Base-by-base conservation (phyloP, 2,797 vertebrate species). In the Coregonus sp. region DNA sequence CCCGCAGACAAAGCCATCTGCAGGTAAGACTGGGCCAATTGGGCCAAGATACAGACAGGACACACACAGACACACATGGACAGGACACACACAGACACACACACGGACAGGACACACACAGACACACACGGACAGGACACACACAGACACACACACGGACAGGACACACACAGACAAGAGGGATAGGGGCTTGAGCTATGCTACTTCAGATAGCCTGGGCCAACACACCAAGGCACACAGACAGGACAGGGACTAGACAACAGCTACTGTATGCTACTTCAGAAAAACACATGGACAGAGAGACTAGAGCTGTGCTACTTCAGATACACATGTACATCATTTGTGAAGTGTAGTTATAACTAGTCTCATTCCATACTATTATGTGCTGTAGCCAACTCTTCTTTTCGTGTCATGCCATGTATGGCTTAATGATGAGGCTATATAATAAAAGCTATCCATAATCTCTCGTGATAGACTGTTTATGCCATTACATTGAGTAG, bases 1-100 rank as follows among this genome's bases (percentile, higher is more conserved):
- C 93, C 0, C n/a, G 70, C 74, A 90, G 86, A 74, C 92, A 85
- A 29, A 92, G 84, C 68, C 90, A 87, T 52, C 78, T 93, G 68
- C 91, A 94, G 92, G 93, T 94, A 89, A 70, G 86, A 6, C 63
- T 33, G 2, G 54, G 20, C 54, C n/a, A 29, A 61, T 4, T 29
- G 11, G 25, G 7, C 40, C 50, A 11, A 35, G 31, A 20, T 20
- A 72, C 18, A 35, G 12, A 59, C 29, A 50, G 59, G 54, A 54
- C 25, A 63, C n/a, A 72, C 31, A 61, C 25, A 71, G 66, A 37
- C 29, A 50, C 25, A 25, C 25, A 25, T 25, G 25, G 25, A 25
- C 25, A 25, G 47, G n/a, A 16, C 70, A 76, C 25, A 61, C 63
- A 72, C 7, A 33, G 31, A 33, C 31, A 33, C 31, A 33, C 31